phyloP scores from a whole-genome alignment of 2,113 vertebrate species.

The Oryzias celebensis region DNA sequence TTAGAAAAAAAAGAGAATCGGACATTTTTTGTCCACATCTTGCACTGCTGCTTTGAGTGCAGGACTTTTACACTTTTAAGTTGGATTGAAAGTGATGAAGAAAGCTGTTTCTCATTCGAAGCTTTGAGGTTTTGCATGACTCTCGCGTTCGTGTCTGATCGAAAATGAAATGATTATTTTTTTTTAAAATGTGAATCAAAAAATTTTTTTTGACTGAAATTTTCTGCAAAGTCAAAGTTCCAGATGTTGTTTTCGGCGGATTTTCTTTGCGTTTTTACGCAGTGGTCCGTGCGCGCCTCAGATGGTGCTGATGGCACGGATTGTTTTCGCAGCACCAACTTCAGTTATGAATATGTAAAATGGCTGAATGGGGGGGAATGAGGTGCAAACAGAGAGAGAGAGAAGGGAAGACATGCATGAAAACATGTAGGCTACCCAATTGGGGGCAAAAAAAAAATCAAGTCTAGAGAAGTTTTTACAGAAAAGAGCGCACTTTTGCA shows the following conservation, averaged over 20 bases:
- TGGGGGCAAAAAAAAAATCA: background rate
- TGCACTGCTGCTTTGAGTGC: background rate
- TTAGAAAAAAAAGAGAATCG: constrained; percentile 1
- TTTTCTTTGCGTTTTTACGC: constrained; percentile 29
- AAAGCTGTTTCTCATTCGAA: background rate
- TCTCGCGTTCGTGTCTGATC: constrained; percentile 33
- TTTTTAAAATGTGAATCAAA: too few species aligned
- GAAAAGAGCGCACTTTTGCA: constrained; percentile 10
- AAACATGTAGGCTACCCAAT: constrained; percentile 40
- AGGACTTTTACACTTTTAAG: constrained; percentile 22
- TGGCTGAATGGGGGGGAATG: constrained; percentile 74
- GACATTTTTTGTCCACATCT: constrained; percentile 22
- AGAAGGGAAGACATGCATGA: constrained; percentile 55
- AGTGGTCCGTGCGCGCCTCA: constrained; percentile 40
- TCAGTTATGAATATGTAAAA: constrained; percentile 81
- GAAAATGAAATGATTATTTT: constrained; percentile 9
- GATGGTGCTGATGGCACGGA: constrained; percentile 68
- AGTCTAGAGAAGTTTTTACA: constrained; percentile 10
- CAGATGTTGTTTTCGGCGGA: background rate
- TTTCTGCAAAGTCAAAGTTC: too few species aligned
- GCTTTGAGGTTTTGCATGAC: background rate
- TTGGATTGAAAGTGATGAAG: constrained; percentile 53
- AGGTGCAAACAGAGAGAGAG: constrained; percentile 68
- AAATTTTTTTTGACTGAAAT: too few species aligned
- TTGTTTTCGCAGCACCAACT: constrained; percentile 80